Conservation (phyloP, 37 sponge, comb jelly and placozoan genomes). For the Haliclona indistincta region DNA sequence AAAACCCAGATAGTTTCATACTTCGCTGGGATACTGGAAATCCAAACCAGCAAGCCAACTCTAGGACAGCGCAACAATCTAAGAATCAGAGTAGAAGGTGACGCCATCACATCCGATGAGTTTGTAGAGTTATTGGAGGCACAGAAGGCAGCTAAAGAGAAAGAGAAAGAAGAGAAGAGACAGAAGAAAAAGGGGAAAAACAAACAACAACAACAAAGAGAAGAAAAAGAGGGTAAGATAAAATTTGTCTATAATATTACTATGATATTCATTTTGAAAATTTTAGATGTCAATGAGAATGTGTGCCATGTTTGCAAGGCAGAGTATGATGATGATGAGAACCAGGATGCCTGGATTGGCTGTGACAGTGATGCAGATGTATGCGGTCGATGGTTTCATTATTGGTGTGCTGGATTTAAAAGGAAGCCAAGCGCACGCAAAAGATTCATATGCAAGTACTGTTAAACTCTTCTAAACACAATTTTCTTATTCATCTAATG, state of each 20-base stretch:
- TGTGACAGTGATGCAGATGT: constrained; percentile 25
- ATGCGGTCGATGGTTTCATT: constrained; percentile 32
- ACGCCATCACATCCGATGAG: constrained; percentile 54
- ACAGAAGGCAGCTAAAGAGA: neutral
- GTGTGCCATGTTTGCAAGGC: constrained; percentile 1
- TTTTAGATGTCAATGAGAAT: constrained; percentile 15
- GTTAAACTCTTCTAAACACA: no score
- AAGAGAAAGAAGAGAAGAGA: neutral
- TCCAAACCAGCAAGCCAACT: neutral
- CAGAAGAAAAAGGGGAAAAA: neutral
- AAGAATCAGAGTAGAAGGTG: constrained; percentile 42
- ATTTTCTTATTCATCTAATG: no score
- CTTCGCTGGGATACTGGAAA: constrained; percentile 17
- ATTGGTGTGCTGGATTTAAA: no score
- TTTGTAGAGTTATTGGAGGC: neutral
- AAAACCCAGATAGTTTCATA: neutral
- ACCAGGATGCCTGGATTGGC: constrained; percentile 25
- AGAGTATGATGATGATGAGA: constrained; percentile 26
- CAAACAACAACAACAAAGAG: neutral
- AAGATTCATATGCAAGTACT: no score
- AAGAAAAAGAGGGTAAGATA: neutral
- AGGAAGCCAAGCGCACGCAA: no score
- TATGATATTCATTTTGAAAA: no score
- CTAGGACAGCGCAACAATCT: neutral
- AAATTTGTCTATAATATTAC: neutral